phyloP scores from a whole-genome alignment of 2,888 invertebrate genomes.

The Orthonevra nobilis region DNA sequence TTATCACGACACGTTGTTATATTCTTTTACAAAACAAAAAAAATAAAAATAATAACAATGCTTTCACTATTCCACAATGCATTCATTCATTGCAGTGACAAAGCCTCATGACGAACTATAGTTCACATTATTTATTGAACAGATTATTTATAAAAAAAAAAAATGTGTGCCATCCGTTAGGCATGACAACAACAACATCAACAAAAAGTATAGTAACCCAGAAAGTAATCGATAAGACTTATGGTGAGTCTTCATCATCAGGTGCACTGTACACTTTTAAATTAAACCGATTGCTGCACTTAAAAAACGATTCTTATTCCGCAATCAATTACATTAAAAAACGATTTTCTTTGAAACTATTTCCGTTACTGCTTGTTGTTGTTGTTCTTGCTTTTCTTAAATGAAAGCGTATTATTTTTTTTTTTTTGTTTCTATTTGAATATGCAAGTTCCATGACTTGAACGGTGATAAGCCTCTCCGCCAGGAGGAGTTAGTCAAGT shows the following conservation, averaged over 20 bases:
- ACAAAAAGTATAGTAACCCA: not conserved
- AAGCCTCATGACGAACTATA: not conserved
- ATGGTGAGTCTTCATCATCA: not conserved
- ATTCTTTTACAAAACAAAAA: too few species aligned
- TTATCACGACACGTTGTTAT: too few species aligned
- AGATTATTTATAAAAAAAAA: not conserved
- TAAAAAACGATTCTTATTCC: conserved; percentile 4
- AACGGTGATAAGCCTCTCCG: too few species aligned
- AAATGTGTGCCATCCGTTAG: not conserved
- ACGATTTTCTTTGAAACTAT: too few species aligned
- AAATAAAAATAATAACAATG: too few species aligned
- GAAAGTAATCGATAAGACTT: conserved; percentile 3
- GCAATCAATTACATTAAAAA: not conserved
- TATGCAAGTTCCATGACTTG: too few species aligned
- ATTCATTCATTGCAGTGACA: not conserved
- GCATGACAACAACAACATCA: not conserved
- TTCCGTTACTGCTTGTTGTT: too few species aligned
- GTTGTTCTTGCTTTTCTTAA: too few species aligned
- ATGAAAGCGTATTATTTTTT: too few species aligned
- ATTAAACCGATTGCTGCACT: conserved; percentile 12
- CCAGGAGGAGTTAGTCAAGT: too few species aligned
- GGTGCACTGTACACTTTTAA: conserved; percentile 7
- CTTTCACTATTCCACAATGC: conserved; percentile 2
- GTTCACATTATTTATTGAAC: not conserved
- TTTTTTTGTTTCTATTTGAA: too few species aligned